Evolutionary conservation across 2,113 vertebrate genomes (phyloP).

Genomic region (Scalopus aquaticus): DNA sequence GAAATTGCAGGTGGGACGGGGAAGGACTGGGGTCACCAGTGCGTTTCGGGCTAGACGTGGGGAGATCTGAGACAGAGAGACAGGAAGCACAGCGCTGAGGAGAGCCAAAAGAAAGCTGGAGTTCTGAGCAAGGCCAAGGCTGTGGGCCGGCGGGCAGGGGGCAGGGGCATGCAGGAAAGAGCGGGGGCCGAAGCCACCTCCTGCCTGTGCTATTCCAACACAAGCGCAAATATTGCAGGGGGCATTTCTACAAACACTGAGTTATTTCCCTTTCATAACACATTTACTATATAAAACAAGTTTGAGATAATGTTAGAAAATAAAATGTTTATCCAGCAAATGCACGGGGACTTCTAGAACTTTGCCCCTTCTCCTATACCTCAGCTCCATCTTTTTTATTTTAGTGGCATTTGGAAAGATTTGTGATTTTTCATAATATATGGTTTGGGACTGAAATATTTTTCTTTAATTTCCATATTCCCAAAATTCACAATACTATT

Average conservation of each 20-base stretch:
- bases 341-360: slow-evolving; percentile 41
- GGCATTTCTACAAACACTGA: neutral
- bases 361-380: slow-evolving; percentile 50
- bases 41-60: too few relatives aligned
- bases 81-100: too few relatives aligned
- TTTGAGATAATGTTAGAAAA: slow-evolving; percentile 37
- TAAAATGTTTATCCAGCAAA: slow-evolving; percentile 50
- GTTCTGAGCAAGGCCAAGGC: too few relatives aligned
- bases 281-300: neutral
- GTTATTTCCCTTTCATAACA: neutral
- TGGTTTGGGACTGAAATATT: slow-evolving; percentile 81
- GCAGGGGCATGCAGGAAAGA: neutral
- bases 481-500: slow-evolving; percentile 83
- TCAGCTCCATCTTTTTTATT: slow-evolving; percentile 19
- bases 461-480: slow-evolving; percentile 84
- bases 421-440: slow-evolving; percentile 82
- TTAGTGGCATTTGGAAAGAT: slow-evolving; percentile 59
- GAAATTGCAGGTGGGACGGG: too few relatives aligned
- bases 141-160: too few relatives aligned
- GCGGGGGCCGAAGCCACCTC: neutral
- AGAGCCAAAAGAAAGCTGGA: neutral
- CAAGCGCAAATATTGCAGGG: neutral
- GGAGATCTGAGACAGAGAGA: neutral
- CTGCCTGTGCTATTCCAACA: neutral
- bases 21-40: neutral